phyloP scores from a whole-genome alignment of 2,113 vertebrate genomes.

The Perca fluviatilis region DNA sequence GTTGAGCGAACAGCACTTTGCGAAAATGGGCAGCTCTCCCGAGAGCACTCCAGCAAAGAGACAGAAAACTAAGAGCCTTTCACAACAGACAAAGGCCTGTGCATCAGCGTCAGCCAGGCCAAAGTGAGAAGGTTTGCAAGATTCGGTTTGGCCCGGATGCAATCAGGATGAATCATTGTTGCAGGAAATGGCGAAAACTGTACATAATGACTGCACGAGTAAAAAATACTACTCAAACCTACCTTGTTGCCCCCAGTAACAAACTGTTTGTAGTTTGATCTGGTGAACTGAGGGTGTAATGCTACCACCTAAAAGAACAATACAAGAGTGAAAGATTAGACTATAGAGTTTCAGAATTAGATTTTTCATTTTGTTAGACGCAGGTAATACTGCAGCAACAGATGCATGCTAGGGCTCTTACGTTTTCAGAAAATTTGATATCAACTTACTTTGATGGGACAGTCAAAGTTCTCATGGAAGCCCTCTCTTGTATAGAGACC shows the following conservation, averaged over 20 bases:
- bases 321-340: neutral
- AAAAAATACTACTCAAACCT: conserved; percentile 59
- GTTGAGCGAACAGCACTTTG: conserved; percentile 84
- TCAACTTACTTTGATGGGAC: conserved; percentile 95
- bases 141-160: conserved; percentile 53
- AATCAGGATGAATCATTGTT: conserved; percentile 58
- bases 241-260: conserved; percentile 99
- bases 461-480: conserved; percentile 97
- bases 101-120: conserved; percentile 41
- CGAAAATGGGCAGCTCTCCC: conserved; percentile 82
- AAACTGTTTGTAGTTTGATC: conserved; percentile 96
- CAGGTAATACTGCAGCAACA: neutral
- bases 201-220: conserved; percentile 18
- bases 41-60: conserved; percentile 80
- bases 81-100: conserved; percentile 71
- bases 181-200: conserved; percentile 42
- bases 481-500: conserved; percentile 96
- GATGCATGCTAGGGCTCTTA: neutral
- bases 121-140: conserved; percentile 43
- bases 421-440: conserved; percentile 4
- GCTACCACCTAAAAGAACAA: conserved; percentile 86
- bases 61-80: conserved; percentile 81
- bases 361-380: neutral
- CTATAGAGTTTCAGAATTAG: neutral
- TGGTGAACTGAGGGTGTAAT: conserved; percentile 94